Base-by-base conservation (phyloP, 2,888 invertebrate genomes). In the Phortica magna region DNA sequence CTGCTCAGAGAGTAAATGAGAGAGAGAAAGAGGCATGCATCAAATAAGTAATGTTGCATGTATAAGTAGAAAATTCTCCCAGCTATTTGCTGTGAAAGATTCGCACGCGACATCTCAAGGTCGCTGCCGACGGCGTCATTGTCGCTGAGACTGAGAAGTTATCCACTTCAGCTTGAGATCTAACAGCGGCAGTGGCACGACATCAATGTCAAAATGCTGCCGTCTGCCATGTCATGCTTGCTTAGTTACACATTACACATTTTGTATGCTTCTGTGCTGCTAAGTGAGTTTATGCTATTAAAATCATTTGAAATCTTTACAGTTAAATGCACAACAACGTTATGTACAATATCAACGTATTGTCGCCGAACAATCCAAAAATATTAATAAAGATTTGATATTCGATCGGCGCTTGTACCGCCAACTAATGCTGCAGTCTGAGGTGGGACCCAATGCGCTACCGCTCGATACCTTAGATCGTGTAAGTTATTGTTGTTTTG, bases 261-360 rank as follows among this genome's bases (percentile, higher is more conserved):
- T 31, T 4, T 31, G 31, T 31, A 31, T 31, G 31, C 31, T 31
- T 31, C 31, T 31, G 1, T 31, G 31, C 31, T 31, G 31, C 31
- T 31, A 31, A 31, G 31, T 31, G 31, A 31, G 31, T 31, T 31
- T 31, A 2, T 31, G 31, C 31, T 31, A 31, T 31, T 1, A 31
- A 31, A 19, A 68, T 42, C 17, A 17, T 68, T 48, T 19, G 7
- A 39, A 48, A 7, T 55, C 2, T 31, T 42, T 93, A 12, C 92
- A 97, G 97, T 90, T 97, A 81, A 95, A 96, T 80, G 95, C 96
- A 0, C 97, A 97, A 86, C 95, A 96, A 82, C 93, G 94, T 9
- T 96, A 96, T 92, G 96, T 97, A 0, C 94, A 96, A 41, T 97
- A 96, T 92, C 97, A 97, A 90, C 95, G 96, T 67, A 94, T 95